Evolutionary conservation across 2,113 vertebrate genomes (phyloP).

Genomic region (Chaenogobius annularis): DNA sequence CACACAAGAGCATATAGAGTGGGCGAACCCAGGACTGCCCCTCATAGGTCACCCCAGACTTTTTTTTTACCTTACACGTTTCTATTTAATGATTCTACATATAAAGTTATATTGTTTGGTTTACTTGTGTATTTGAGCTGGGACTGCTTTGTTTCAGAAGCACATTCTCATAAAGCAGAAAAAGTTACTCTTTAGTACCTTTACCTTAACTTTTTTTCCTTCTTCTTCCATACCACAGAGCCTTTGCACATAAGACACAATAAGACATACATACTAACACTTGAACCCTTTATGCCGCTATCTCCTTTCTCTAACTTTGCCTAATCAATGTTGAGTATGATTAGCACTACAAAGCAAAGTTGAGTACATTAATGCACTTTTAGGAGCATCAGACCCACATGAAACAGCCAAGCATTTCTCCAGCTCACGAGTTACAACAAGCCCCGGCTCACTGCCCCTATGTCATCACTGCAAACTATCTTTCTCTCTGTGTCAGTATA

Average conservation of each 20-base stretch:
- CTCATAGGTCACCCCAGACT: slow-evolving; percentile 49
- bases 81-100: not conserved
- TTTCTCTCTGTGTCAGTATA: slow-evolving; percentile 60
- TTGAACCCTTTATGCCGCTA: not conserved
- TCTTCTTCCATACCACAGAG: too few species aligned
- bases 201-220: too few species aligned
- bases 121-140: too few species aligned
- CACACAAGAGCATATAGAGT: slow-evolving; percentile 71
- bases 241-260: too few species aligned
- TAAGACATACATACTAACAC: too few species aligned
- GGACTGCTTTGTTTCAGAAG: not conserved
- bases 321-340: not conserved
- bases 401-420: slow-evolving; percentile 51
- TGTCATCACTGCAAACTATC: slow-evolving; percentile 71
- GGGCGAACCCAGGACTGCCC: slow-evolving; percentile 53
- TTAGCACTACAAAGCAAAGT: slow-evolving; percentile 22
- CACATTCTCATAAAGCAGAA: too few species aligned
- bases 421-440: slow-evolving; percentile 67
- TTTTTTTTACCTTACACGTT: slow-evolving; percentile 2
- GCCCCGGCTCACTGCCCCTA: slow-evolving; percentile 59
- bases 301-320: not conserved
- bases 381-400: slow-evolving; percentile 61
- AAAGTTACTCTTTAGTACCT: too few species aligned
- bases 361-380: slow-evolving; percentile 34
- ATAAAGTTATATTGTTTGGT: too few species aligned